phyloP scores from a whole-genome alignment of 2,888 invertebrate genomes.

The Nemotelus pantherinus region DNA sequence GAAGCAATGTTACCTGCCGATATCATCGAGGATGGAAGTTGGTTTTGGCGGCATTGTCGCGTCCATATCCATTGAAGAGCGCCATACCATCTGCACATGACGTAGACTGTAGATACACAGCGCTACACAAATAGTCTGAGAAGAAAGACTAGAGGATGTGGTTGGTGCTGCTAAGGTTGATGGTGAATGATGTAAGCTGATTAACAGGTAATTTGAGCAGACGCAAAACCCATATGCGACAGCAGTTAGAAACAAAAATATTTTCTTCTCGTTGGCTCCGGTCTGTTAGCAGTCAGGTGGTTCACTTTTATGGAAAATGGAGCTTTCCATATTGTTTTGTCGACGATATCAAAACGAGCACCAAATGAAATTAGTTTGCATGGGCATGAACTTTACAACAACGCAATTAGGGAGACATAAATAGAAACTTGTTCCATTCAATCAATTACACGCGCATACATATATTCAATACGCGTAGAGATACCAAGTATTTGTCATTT shows the following conservation, averaged over 20 bases:
- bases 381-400: no score
- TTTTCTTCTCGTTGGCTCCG: no score
- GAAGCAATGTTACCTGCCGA: conserved; percentile 25
- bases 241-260: neutral
- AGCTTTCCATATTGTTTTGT: no score
- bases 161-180: conserved; percentile 19
- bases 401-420: no score
- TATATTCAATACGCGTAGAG: no score
- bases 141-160: neutral
- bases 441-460: no score
- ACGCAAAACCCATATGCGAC: conserved; percentile 19
- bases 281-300: no score
- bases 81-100: conserved; percentile 5
- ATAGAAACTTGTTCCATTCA: no score
- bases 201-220: conserved; percentile 43
- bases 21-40: conserved; percentile 16
- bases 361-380: no score
- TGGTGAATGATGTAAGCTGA: conserved; percentile 26
- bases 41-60: conserved; percentile 25
- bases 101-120: neutral
- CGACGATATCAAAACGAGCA: no score
- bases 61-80: conserved; percentile 8
- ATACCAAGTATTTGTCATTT: no score
- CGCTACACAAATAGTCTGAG: neutral
- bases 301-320: no score